Evolutionary conservation across 2,797 vertebrate genomes (phyloP), one percentile per base, ranked within the genome.

Genomic region (Sebastes itinus): DNA sequence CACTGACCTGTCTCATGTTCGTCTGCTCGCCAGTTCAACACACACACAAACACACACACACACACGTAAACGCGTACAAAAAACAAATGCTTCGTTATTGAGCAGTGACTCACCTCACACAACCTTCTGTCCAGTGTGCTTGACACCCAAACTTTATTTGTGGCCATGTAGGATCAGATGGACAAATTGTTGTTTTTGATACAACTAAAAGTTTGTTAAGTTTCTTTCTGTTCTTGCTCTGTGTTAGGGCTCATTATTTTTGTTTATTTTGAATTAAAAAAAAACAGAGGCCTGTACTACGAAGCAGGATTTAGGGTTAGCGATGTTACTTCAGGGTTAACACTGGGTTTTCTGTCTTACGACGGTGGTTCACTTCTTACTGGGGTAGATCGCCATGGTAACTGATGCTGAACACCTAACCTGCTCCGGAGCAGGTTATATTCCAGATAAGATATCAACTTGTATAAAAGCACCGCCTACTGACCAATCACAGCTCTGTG

Each of bases 1-100:
- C 89, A 91, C 84, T 95, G 93, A 93, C 93, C 92, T 94, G 87
- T 83, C 82, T 82, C 77, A 62, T 90, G 82, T 92, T 88, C 91
- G 38, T 94, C 92, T 94, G 94, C 81, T 87, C 2, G 14, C 62
- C 72, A 71, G 65, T 61, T 56, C 38, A 67, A 54, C 75, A 62
- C 72, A 64, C 76, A 66, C 59, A 42, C 16, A 77, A 3, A 38
- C 13, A 52, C 75, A 52, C 68, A 62, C 27, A 27, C 72, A 72
- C 68, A 54, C 49, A 75, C 60, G 38, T 6, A 33, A 33, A 8
- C 23, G 30, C 12, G 8, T 18, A 59, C 28, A 75, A 14, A 75
- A 69, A 59, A 20, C 33, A 4, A 12, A 55, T 16, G 64, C 22
- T 49, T 79, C 23, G 30, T 70, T 77, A 73, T 7, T 66, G 66